Conservation (phyloP, 2,797 vertebrate species). For the Austrolebias charrua region DNA sequence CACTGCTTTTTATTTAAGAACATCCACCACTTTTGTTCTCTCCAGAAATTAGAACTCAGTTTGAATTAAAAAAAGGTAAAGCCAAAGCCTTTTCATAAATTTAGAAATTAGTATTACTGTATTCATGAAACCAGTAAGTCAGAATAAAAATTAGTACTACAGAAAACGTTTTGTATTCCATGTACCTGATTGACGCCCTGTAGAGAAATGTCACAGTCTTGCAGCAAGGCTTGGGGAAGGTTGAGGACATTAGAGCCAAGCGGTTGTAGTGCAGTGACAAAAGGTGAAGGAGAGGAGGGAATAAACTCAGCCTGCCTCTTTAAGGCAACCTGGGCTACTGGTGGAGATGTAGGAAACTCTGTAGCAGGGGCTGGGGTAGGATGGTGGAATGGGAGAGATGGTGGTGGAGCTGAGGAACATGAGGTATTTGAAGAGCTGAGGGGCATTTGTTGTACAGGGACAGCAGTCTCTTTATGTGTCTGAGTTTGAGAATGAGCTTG, state of each 20-base stretch:
- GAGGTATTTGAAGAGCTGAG: slow-evolving; percentile 70
- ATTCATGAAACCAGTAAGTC: slow-evolving; percentile 34
- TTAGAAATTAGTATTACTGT: slow-evolving; percentile 7
- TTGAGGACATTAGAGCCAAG: slow-evolving; percentile 79
- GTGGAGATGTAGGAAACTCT: slow-evolving; percentile 68
- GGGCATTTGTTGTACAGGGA: slow-evolving; percentile 68
- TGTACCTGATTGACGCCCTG: slow-evolving; percentile 82
- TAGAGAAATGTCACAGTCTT: slow-evolving; percentile 82
- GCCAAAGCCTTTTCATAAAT: slow-evolving; percentile 25
- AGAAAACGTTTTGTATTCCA: slow-evolving; percentile 44
- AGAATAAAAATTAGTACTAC: slow-evolving; percentile 28
- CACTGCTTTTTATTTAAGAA: no score
- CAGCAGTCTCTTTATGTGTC: slow-evolving; percentile 57
- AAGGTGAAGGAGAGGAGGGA: slow-evolving; percentile 71
- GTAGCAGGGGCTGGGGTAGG: slow-evolving; percentile 61
- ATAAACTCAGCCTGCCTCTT: slow-evolving; percentile 65
- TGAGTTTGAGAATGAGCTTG: slow-evolving; percentile 68
- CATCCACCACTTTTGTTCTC: no score
- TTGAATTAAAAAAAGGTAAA: slow-evolving; percentile 32
- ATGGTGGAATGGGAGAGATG: slow-evolving; percentile 62
- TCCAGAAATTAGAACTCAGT: slow-evolving; percentile 24
- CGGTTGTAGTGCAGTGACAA: slow-evolving; percentile 67
- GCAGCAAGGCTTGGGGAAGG: slow-evolving; percentile 77
- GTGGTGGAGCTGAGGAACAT: slow-evolving; percentile 64
- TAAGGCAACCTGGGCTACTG: slow-evolving; percentile 68